phyloP scores from a whole-genome alignment of 2,888 invertebrate species.

The Amphimallon solstitiale region DNA sequence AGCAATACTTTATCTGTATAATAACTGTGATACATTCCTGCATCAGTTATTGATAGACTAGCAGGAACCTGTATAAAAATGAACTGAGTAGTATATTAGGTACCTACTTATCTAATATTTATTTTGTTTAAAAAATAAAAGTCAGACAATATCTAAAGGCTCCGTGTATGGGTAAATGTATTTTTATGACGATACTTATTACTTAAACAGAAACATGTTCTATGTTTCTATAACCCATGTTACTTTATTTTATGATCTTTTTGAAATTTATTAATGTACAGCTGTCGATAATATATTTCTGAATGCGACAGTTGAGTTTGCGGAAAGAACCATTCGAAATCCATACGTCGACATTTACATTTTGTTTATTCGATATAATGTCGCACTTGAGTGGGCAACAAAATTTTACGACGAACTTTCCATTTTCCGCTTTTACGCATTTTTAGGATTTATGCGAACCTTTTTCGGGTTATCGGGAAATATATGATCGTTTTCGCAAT shows the following conservation, averaged over 20 bases:
- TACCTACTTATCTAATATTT: too few relatives aligned
- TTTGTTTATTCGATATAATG: conserved; percentile 32
- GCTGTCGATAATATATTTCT: conserved; percentile 13
- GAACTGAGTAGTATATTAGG: too few relatives aligned
- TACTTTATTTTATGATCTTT: neutral
- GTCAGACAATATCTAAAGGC: too few relatives aligned
- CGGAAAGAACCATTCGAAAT: conserved; percentile 9
- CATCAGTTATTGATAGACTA: too few relatives aligned
- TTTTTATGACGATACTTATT: too few relatives aligned
- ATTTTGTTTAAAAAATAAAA: too few relatives aligned
- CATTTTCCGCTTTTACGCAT: conserved; percentile 31
- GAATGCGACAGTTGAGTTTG: conserved; percentile 23
- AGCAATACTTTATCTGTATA: too few relatives aligned
- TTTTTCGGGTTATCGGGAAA: conserved; percentile 2
- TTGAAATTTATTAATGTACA: neutral
- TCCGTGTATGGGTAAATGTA: too few relatives aligned
- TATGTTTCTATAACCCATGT: too few relatives aligned
- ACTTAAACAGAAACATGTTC: too few relatives aligned
- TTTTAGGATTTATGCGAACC: conserved; percentile 26
- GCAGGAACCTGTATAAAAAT: too few relatives aligned
- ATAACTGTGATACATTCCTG: too few relatives aligned
- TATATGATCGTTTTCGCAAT: neutral
- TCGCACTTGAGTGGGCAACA: conserved; percentile 27
- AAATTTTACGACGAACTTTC: conserved; percentile 31
- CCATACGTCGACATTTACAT: conserved; percentile 30